These are phyloP conservation scores for Lacerta bilineata DNA, from an alignment of 2,797 vertebrate genomes.

Conservation along the genomic window DNA sequence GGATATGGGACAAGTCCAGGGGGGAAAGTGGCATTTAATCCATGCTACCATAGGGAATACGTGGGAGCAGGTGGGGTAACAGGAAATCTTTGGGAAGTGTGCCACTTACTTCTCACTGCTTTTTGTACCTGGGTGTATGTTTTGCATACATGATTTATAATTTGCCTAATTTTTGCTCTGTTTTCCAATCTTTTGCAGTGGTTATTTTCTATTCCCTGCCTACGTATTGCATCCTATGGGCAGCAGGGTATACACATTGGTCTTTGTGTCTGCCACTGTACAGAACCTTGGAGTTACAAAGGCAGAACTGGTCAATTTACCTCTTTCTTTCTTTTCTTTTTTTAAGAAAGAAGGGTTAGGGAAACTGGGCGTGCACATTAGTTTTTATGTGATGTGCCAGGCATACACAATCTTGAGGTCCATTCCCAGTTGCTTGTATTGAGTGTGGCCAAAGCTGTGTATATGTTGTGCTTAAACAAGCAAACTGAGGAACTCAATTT, in stretches of 20 bases:
- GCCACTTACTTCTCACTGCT: not conserved
- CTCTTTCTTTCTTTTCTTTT: too few species aligned
- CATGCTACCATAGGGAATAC: not conserved
- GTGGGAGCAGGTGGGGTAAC: not conserved
- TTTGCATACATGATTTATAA: not conserved
- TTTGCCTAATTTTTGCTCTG: not conserved
- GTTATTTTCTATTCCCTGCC: not conserved
- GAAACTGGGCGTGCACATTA: not conserved
- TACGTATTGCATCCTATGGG: not conserved
- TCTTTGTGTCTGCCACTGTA: not conserved
- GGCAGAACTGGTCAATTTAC: too few species aligned
- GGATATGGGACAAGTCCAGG: not conserved
- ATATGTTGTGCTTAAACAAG: not conserved
- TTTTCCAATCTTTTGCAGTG: not conserved
- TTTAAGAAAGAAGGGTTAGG: not conserved
- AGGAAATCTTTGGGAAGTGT: not conserved
- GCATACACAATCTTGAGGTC: not conserved
- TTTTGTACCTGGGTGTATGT: not conserved
- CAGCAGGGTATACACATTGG: not conserved
- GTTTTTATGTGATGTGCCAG: not conserved
- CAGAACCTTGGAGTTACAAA: too few species aligned
- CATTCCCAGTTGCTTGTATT: not conserved
- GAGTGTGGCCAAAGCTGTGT: not conserved
- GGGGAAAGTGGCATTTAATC: not conserved
- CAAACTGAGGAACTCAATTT: not conserved